A percentile compares a stretch with the other conserved stretches of the same genome.
phyloP scores from a whole-genome alignment of 1,140 invertebrate species.

The Doryteuthis pealeii region DNA sequence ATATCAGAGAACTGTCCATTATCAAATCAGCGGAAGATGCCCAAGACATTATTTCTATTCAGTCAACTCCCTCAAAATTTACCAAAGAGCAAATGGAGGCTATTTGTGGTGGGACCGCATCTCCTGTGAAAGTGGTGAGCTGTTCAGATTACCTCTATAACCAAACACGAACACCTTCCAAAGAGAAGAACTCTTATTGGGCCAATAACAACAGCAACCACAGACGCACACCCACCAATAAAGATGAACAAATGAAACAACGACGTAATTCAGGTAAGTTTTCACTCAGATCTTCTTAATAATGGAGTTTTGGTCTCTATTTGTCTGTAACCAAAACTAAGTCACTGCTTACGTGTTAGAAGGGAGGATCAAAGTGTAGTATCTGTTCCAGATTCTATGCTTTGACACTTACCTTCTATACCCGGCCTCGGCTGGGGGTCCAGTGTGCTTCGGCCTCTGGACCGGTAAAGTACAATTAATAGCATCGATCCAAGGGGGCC shows the following conservation, averaged over 20 bases:
- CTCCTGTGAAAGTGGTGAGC: constrained; percentile 41
- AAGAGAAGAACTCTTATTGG: constrained; percentile 1
- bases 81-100: constrained; percentile 35
- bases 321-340: no score
- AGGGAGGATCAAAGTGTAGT: no score
- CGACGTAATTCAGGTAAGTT: constrained; percentile 41
- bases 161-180: neutral
- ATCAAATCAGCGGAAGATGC: constrained; percentile 65
- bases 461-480: no score
- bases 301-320: no score
- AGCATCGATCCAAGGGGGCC: no score
- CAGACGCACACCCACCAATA: constrained; percentile 16
- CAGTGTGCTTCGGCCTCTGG: no score
- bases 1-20: constrained; percentile 68
- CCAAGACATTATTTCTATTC: constrained; percentile 53
- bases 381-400: no score
- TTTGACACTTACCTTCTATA: no score
- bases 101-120: constrained; percentile 26
- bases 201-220: constrained; percentile 18
- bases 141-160: neutral
- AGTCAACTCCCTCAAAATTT: constrained; percentile 43
- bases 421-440: no score
- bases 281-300: no score
- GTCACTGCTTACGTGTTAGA: no score
- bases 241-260: constrained; percentile 19